These are phyloP conservation scores for Lomographa bimaculata DNA, from an alignment of 2,888 invertebrate species.

Conservation along the genomic window DNA sequence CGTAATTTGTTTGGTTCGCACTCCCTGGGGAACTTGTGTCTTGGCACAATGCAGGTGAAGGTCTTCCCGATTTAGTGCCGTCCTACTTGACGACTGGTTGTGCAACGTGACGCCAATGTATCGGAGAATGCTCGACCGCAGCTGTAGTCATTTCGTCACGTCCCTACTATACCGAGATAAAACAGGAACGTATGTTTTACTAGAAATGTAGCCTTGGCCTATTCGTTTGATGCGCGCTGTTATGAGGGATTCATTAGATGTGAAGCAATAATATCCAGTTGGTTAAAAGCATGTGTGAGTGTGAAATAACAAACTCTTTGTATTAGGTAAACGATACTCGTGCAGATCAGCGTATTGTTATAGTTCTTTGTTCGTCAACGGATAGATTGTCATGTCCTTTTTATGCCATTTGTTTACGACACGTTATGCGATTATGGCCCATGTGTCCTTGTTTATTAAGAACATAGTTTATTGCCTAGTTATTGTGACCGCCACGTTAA, in stretches of 20 bases:
- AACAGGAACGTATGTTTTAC: constrained; percentile 40
- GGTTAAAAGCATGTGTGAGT: not conserved
- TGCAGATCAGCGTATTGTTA: constrained; percentile 14
- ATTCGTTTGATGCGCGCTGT: constrained; percentile 15
- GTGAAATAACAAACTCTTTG: constrained; percentile 14
- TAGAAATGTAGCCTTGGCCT: constrained; percentile 39
- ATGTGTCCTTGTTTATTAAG: constrained; percentile 21
- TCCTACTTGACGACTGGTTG: constrained; percentile 64
- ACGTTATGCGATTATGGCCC: constrained; percentile 20
- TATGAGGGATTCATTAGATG: constrained; percentile 15
- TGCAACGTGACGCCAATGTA: constrained; percentile 56
- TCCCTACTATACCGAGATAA: constrained; percentile 34
- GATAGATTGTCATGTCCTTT: constrained; percentile 26
- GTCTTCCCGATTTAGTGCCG: constrained; percentile 75
- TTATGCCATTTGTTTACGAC: constrained; percentile 11
- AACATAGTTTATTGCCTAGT: constrained; percentile 27
- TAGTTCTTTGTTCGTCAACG: constrained; percentile 26
- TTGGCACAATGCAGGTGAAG: constrained; percentile 71
- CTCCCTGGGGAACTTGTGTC: constrained; percentile 61
- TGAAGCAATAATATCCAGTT: constrained; percentile 10
- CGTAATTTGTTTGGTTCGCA: constrained; percentile 23
- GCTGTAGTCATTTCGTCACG: constrained; percentile 55
- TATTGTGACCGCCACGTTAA: constrained; percentile 58
- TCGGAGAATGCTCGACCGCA: constrained; percentile 39
- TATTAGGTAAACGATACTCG: constrained; percentile 18